Percentiles rank a stretch among this genome's conserved stretches.
Conservation (phyloP, 2,797 vertebrate species). For the Galago senegalensis region DNA sequence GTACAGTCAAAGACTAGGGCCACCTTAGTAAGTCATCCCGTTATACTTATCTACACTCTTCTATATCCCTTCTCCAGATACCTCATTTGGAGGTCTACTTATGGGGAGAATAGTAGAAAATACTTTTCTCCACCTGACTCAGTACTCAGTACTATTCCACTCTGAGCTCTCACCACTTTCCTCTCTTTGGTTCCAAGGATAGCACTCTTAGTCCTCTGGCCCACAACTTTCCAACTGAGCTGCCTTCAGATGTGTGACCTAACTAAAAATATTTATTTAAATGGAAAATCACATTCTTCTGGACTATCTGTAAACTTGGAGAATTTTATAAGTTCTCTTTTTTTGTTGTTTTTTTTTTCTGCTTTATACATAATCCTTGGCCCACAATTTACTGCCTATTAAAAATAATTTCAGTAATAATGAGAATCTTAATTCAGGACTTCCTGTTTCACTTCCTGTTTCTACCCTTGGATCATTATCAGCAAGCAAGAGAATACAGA, state of each 20-base stretch:
- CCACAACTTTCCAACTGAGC: neutral
- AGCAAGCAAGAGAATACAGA: neutral
- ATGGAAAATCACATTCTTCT: neutral
- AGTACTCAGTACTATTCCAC: neutral
- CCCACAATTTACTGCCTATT: neutral
- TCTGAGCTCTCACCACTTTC: fast-evolving
- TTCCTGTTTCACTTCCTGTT: neutral
- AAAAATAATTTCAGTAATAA: neutral
- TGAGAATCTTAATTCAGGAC: neutral
- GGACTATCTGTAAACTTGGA: neutral
- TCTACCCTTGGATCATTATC: neutral
- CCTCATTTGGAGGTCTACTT: neutral
- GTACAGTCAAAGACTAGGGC: fast-evolving
- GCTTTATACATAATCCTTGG: neutral
- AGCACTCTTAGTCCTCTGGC: neutral
- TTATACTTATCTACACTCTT: neutral
- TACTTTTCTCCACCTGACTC: neutral
- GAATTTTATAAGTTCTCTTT: neutral
- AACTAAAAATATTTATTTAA: neutral
- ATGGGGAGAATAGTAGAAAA: neutral
- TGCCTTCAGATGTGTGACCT: neutral
- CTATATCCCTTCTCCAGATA: neutral
- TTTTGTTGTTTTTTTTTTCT: neutral
- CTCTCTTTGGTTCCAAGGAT: neutral
- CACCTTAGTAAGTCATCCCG: neutral